Base-by-base conservation (phyloP, 2,888 invertebrate genomes). In the Auanema freiburgensis region DNA sequence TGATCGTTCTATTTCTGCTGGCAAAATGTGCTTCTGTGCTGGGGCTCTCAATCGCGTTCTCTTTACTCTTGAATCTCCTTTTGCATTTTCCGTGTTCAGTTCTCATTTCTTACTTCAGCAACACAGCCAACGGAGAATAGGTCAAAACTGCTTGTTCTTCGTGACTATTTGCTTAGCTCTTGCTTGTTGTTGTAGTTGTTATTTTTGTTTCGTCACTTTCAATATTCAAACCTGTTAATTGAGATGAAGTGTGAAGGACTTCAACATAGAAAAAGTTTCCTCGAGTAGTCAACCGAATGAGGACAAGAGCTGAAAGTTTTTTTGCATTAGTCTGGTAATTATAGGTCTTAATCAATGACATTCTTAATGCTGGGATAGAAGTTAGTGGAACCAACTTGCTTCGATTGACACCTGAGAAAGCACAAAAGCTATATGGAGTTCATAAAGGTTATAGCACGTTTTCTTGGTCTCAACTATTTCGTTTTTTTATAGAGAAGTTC, bases 401-500 rank as follows among this genome's bases (percentile, higher is more conserved):
- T 0, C 33, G 16, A 12, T 18, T 66, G n/a, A 46, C 42, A 12
- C 42, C 23, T 18, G 44, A 44, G 12, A 24, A 57, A 10, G 62
- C 62, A 24, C 56, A 16, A 18, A 23, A 50, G 14, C 62, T 67
- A n/a, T 62, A 66, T 40, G 56, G 58, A 5, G 16, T 8, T 12
- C 63, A 66, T 42, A 46, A 55, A 56, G 60, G 63, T 66, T 33
- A 8, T 24, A 25, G 2, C n/a, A n/a, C n/a, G n/a, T n/a, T n/a
- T 54, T n/a, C n/a, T n/a, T n/a, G 33, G 24, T 16, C 18, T 24
- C 5, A 43, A 43, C 14, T 12, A 43, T 12, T 43, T 43, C 14
- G 1, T 43, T n/a, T 43, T 43, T n/a, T 14, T 68, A 18, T 60
- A 74, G 78, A 71, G 33, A 76, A 76, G 41, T 79, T 79, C 66